A percentile compares a stretch with the other conserved stretches of the same genome.
These are phyloP conservation scores for Promerops cafer DNA, from an alignment of 2,113 vertebrate species.

Conservation along the genomic window DNA sequence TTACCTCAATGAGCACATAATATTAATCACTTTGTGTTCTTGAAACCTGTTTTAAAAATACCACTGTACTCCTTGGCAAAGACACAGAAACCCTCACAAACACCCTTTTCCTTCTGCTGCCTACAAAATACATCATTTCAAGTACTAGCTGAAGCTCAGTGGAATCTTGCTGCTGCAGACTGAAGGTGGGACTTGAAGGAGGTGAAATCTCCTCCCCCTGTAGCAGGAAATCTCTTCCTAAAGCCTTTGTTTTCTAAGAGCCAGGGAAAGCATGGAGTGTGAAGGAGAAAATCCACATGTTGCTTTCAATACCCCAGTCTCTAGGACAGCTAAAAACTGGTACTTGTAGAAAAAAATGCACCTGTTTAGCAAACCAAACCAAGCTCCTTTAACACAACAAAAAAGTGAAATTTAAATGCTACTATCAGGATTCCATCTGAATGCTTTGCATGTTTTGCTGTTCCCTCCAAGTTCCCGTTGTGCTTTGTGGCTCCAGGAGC, in stretches of 20 bases:
- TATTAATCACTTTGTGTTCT: neutral
- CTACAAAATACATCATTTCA: neutral
- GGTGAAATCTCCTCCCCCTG: neutral
- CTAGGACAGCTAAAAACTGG: neutral
- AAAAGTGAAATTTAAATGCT: neutral
- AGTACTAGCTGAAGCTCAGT: neutral
- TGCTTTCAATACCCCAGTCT: neutral
- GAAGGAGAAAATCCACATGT: neutral
- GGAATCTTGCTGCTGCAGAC: neutral
- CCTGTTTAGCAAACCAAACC: neutral
- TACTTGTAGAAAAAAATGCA: neutral
- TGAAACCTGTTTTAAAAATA: neutral
- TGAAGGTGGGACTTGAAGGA: neutral
- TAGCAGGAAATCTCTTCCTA: neutral
- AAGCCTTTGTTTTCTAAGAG: neutral
- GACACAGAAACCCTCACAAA: neutral
- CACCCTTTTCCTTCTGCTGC: neutral
- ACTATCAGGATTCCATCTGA: neutral
- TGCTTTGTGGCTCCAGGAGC: neutral
- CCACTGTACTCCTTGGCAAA: neutral
- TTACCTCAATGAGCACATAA: neutral
- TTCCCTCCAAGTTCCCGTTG: neutral
- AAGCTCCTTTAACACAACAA: neutral
- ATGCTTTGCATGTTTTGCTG: neutral
- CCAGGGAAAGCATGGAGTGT: neutral